These are phyloP conservation scores for Oasisia sp. DNA, from an alignment of 2,888 invertebrate genomes.

Conservation along the genomic window DNA sequence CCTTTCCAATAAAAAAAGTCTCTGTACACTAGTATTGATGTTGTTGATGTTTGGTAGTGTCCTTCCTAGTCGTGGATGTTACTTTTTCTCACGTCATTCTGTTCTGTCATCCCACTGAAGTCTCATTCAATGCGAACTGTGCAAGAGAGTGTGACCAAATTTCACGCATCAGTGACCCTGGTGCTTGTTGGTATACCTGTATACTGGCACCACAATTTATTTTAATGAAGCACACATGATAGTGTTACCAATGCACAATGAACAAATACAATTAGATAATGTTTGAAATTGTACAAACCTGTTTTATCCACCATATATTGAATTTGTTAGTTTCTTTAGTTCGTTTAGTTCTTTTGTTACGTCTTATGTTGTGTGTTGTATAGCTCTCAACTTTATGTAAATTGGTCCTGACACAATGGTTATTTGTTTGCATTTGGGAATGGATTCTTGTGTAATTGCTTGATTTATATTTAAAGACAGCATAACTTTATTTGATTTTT, in stretches of 20 bases:
- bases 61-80: neutral
- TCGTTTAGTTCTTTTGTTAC: neutral
- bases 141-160: neutral
- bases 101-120: neutral
- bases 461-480: too few species aligned
- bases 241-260: neutral
- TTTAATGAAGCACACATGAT: neutral
- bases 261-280: neutral
- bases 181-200: neutral
- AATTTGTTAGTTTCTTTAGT: too few species aligned
- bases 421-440: neutral
- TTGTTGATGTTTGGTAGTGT: neutral
- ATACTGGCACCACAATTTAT: neutral
- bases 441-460: too few species aligned
- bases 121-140: neutral
- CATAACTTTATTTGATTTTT: too few species aligned
- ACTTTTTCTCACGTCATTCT: neutral
- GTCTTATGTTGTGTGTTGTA: neutral
- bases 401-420: neutral
- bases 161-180: neutral
- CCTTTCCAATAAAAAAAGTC: neutral
- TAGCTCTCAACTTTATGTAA: neutral
- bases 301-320: neutral
- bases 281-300: neutral
- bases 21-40: neutral